Base-by-base conservation (phyloP, 1,140 invertebrate genomes). In the Lepidurus arcticus region DNA sequence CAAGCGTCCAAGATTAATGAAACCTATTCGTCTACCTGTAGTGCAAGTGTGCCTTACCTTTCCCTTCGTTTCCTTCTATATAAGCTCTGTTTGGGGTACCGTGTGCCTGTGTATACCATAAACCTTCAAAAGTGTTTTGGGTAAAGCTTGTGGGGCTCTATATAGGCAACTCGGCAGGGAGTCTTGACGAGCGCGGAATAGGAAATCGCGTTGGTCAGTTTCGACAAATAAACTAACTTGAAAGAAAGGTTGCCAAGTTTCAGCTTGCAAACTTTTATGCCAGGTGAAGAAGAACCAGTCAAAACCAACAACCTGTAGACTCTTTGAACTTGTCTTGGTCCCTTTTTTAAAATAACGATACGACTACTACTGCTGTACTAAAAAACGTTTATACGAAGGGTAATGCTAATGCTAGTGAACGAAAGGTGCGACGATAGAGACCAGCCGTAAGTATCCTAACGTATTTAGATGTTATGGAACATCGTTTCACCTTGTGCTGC, bases 191-290 rank as follows among this genome's bases (percentile, higher is more conserved):
- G 53, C 16, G 16, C 8, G 53, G 53, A 16, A 65, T 65, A 65
- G 53, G 53, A 65, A 65, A 65, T 65, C 21, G 53, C 45, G 16
- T 65, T 65, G 53, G 53, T 65, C 53, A 65, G 53, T 65, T 65
- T 65, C 16, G 21, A 9, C 53, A 65, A 21, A 65, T 34, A 34
- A 34, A 34, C 34, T 34, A 34, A 34, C 34, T 34, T 34, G 34
- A 34, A 34, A 34, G 34, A 34, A 34, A 34, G 34, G 34, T 34
- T 34, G 34, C 34, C 34, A 34, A 34, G 34, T 34, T 34, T 34
- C 34, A 34, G 34, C 34, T 34, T 34, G 34, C 34, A 34, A 34
- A 34, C 34, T 34, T 34, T 34, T 4, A 34, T 34, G 34, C 34
- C 26, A 34, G 4, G 34, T 34, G 34, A 34, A 34, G 34, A 34